Evolutionary conservation across 2,888 invertebrate genomes (phyloP).

Genomic region (Pemphredon lugubris): DNA sequence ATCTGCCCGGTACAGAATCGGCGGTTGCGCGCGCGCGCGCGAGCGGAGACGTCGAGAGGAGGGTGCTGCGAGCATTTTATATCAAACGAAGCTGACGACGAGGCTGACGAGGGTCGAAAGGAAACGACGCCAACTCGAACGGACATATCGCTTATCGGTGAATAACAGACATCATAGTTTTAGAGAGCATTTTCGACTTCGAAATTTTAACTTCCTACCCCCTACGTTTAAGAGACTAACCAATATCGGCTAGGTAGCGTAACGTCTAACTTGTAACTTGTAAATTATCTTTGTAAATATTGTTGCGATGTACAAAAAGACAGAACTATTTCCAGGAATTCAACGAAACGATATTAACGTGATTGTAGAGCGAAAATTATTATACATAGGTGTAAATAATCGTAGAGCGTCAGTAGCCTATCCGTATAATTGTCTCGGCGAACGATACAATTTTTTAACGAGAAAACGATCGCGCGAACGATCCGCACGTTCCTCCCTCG

Average conservation of each 20-base stretch:
- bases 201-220: slow-evolving; percentile 70
- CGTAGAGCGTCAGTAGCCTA: slow-evolving; percentile 74
- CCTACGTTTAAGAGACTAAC: slow-evolving; percentile 68
- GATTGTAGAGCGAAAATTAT: slow-evolving; percentile 74
- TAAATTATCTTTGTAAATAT: slow-evolving; percentile 79
- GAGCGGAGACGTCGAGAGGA: slow-evolving; percentile 41
- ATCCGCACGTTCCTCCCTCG: too few species aligned
- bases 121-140: slow-evolving; percentile 63
- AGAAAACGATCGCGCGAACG: not conserved
- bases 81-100: slow-evolving; percentile 41
- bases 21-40: slow-evolving; percentile 31
- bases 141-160: slow-evolving; percentile 77
- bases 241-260: slow-evolving; percentile 69
- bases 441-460: slow-evolving; percentile 63
- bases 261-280: slow-evolving; percentile 72
- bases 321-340: slow-evolving; percentile 66
- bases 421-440: slow-evolving; percentile 60
- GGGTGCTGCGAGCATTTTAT: slow-evolving; percentile 64
- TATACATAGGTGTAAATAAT: slow-evolving; percentile 78
- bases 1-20: not conserved
- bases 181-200: slow-evolving; percentile 69
- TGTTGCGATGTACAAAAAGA: slow-evolving; percentile 78
- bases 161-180: slow-evolving; percentile 71
- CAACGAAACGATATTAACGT: slow-evolving; percentile 70
- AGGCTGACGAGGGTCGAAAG: slow-evolving; percentile 46